Evolutionary conservation across 2,888 invertebrate genomes (phyloP).

Genomic region (Epinotia ramella): DNA sequence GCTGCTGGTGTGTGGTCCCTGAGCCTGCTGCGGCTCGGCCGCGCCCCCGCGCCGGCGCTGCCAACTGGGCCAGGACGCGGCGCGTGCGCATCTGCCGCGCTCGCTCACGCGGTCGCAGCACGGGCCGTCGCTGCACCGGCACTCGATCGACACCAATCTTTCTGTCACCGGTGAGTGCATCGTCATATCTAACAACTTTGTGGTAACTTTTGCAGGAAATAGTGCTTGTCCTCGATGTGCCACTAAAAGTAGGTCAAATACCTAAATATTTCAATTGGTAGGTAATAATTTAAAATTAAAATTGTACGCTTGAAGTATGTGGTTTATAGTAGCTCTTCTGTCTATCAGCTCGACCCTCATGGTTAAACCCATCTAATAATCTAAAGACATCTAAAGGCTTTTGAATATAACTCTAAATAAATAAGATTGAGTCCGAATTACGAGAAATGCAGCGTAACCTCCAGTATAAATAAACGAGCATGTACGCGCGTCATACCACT

Average conservation of each 20-base stretch:
- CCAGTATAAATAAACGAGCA: slow-evolving; percentile 30
- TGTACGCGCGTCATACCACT: slow-evolving; percentile 21
- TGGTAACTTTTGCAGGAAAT: too few species aligned
- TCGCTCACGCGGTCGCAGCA: slow-evolving; percentile 38
- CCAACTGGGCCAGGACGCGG: slow-evolving; percentile 30
- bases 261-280: too few species aligned
- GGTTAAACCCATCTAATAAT: too few species aligned
- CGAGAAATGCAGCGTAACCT: slow-evolving; percentile 14
- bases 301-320: too few species aligned
- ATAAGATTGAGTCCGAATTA: slow-evolving; percentile 17
- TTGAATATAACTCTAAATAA: not conserved
- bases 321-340: too few species aligned
- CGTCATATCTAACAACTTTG: not conserved
- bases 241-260: not conserved
- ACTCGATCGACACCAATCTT: not conserved
- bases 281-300: too few species aligned
- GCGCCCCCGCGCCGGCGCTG: slow-evolving; percentile 17
- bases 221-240: not conserved
- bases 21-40: slow-evolving; percentile 5
- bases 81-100: slow-evolving; percentile 35
- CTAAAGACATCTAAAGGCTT: too few species aligned
- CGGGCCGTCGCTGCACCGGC: slow-evolving; percentile 7
- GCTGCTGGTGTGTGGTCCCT: not conserved
- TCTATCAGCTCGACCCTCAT: too few species aligned
- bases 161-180: slow-evolving; percentile 3